Base-by-base conservation (phyloP, 1,140 invertebrate species). In the Semibalanus balanoides region DNA sequence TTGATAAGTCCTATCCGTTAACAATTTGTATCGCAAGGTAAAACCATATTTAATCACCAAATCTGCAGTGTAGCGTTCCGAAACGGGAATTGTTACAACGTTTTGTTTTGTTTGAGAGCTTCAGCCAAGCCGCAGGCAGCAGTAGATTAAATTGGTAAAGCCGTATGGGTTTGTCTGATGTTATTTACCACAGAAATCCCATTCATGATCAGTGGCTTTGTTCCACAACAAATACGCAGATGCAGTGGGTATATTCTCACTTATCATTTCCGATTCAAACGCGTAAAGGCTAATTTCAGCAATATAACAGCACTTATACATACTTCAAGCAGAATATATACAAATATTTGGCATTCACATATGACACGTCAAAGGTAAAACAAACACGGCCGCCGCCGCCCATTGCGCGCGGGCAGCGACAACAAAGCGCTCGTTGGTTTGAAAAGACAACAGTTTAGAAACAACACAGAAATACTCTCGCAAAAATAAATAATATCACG, bases 261-360 rank as follows among this genome's bases (percentile, higher is more conserved):
- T 40, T 17, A 40, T 40, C 17, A 19, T 64, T 14, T 25, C 22
- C 22, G 11, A 64, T 22, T 25, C 22, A 64, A 25, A 64, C 22
- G 51, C 22, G 51, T 64, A 64, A 64, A 64, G 22, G 51, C 51
- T 64, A 64, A 14, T 64, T 64, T 64, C 51, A 64, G 51, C 9
- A 64, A 64, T 19, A 64, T 64, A 64, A 64, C 51, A 25, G 22
- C 51, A 64, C 51, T 14, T 64, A 64, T 64, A 64, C 51, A 64
- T 64, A 64, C 51, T 64, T 64, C 11, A 64, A 64, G 51, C 51
- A 25, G 1, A 25, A 25, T 64, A 64, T 64, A 19, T 64, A 64
- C 51, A 64, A 64, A 64, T 64, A 64, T 64, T 64, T 64, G 51
- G 51, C 51, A 64, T 64, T 64, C 51, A 25, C 51, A 64, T 64